Evolutionary conservation across 2,888 invertebrate genomes (phyloP).

Genomic region (Willowsia nigromaculata): DNA sequence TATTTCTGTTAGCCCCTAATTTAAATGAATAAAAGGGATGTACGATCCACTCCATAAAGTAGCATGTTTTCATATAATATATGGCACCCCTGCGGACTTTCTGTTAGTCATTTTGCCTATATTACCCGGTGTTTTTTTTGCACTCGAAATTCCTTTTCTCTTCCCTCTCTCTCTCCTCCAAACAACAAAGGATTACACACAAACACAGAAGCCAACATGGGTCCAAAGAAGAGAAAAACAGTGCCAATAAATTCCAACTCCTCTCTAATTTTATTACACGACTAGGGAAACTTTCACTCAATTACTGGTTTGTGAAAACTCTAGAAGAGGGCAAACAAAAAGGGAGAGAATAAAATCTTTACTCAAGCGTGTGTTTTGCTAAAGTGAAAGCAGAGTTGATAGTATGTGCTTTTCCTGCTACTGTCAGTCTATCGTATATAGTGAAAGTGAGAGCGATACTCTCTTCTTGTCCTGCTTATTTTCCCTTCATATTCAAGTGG

Average conservation of each 20-base stretch:
- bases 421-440: background rate
- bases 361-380: background rate
- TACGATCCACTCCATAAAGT: background rate
- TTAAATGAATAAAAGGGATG: constrained; percentile 19
- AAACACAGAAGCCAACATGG: constrained; percentile 11
- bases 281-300: constrained; percentile 63
- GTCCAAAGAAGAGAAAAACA: constrained; percentile 28
- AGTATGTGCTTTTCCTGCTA: background rate
- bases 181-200: constrained; percentile 52
- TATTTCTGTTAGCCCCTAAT: constrained; percentile 10
- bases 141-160: constrained; percentile 12
- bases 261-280: constrained; percentile 60
- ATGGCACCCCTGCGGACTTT: constrained; percentile 56
- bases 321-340: constrained; percentile 40
- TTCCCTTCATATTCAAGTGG: constrained; percentile 21
- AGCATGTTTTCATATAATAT: constrained; percentile 39
- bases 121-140: background rate
- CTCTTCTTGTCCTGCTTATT: background rate
- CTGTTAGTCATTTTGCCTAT: constrained; percentile 36
- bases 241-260: constrained; percentile 61
- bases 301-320: constrained; percentile 44
- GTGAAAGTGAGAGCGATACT: background rate
- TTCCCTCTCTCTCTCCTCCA: background rate
- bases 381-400: constrained; percentile 19
- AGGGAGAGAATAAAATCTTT: constrained; percentile 26